These are phyloP conservation scores for Drosophila meridionalis DNA, from an alignment of 2,888 invertebrate species.

Conservation along the genomic window DNA sequence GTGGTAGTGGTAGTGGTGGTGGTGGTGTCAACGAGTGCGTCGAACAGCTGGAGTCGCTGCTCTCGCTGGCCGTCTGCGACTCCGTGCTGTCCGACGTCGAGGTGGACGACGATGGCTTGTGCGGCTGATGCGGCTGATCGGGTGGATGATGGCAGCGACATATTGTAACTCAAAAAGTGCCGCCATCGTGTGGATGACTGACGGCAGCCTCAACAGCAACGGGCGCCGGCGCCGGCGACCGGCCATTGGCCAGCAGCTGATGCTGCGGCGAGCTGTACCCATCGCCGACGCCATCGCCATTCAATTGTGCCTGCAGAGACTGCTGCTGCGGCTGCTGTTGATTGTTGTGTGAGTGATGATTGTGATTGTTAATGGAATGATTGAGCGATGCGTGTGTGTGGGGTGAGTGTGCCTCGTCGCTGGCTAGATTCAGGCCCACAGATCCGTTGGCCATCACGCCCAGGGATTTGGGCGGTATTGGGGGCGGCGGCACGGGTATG, in stretches of 20 bases:
- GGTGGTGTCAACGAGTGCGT: conserved; percentile 62
- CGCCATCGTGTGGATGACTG: conserved; percentile 78
- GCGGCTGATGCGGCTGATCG: conserved; percentile 74
- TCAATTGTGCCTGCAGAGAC: conserved; percentile 22
- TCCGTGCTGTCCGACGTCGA: conserved; percentile 67
- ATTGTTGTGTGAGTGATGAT: conserved; percentile 40
- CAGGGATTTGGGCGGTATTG: conserved; percentile 84
- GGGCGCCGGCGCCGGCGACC: conserved; percentile 23
- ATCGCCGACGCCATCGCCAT: conserved; percentile 68
- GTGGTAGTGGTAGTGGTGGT: conserved; percentile 49
- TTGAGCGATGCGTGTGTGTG: conserved; percentile 61
- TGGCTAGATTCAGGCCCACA: conserved; percentile 3
- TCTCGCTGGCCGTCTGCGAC: conserved; percentile 60
- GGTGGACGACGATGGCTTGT: conserved; percentile 71
- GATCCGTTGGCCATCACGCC: conserved; percentile 58
- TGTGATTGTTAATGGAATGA: conserved; percentile 73
- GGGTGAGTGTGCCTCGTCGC: conserved; percentile 65
- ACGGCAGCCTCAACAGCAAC: conserved; percentile 58
- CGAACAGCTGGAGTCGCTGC: conserved; percentile 66
- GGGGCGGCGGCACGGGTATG: conserved; percentile 83
- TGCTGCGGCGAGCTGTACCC: conserved; percentile 80
- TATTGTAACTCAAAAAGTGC: conserved; percentile 84
- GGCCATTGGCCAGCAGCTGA: conserved; percentile 22
- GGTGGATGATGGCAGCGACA: conserved; percentile 83
- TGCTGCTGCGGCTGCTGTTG: conserved; percentile 62